A percentile compares a stretch with the other conserved stretches of the same genome.
Conservation (phyloP, 2,113 vertebrate species). For the Aplodontia rufa region DNA sequence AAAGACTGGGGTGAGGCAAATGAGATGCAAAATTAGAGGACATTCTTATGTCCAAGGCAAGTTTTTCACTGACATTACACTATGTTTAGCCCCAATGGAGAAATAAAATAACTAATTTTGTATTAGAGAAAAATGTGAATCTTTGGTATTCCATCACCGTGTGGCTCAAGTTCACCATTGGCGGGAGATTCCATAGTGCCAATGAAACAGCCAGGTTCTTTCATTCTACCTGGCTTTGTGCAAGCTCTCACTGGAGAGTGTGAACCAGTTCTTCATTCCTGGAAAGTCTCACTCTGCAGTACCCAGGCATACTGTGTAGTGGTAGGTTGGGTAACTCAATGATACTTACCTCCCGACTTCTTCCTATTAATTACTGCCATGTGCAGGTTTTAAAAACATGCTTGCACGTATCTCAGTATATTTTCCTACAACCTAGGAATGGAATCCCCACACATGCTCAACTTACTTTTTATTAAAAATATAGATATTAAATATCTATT, state of each 20-base stretch:
- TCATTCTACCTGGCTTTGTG: not conserved
- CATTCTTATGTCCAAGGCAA: not conserved
- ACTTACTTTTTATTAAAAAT: not conserved
- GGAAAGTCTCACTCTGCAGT: fast-evolving
- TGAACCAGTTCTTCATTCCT: not conserved
- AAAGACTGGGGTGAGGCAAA: fast-evolving
- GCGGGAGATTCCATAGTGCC: not conserved
- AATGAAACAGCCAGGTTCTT: not conserved
- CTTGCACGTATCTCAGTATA: not conserved
- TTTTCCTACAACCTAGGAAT: not conserved
- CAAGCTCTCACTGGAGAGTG: not conserved
- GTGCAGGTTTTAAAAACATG: not conserved
- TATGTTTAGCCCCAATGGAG: too few species aligned
- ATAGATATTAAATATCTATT: not conserved
- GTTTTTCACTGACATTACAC: not conserved
- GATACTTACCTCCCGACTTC: not conserved
- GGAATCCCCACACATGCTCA: not conserved
- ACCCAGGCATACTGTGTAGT: fast-evolving
- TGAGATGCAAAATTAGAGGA: fast-evolving
- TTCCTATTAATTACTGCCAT: not conserved
- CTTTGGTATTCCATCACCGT: fast-evolving
- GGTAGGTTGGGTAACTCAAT: fast-evolving
- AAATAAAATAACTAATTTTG: not conserved
- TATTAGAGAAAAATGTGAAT: not conserved
- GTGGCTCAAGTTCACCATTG: not conserved